Conservation (phyloP, 2,113 vertebrate genomes). For the Thinocorus orbignyianus region DNA sequence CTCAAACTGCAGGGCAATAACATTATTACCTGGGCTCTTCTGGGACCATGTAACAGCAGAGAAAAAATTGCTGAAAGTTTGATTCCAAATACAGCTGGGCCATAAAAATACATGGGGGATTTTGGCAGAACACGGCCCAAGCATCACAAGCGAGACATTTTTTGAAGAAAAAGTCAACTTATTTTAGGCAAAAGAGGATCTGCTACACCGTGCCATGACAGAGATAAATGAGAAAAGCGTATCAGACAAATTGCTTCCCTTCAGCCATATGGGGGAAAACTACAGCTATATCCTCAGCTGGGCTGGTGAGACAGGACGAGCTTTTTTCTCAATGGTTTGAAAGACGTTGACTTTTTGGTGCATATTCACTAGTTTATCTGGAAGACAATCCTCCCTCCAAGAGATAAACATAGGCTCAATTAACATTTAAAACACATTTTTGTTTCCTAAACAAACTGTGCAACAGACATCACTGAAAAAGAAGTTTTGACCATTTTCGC, state of each 20-base stretch:
- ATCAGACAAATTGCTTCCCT: not conserved
- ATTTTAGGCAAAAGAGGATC: not conserved
- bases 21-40: not conserved
- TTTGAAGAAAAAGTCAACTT: not conserved
- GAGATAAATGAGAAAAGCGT: not conserved
- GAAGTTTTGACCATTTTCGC: slow-evolving; percentile 22
- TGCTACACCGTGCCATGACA: not conserved
- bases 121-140: accelerated
- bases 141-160: not conserved
- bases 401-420: slow-evolving; percentile 53
- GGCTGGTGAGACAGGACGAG: not conserved
- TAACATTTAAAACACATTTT: slow-evolving; percentile 61
- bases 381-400: slow-evolving; percentile 37
- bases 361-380: not conserved
- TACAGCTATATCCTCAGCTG: not conserved
- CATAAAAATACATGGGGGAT: not conserved
- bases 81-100: not conserved
- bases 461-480: slow-evolving; percentile 32
- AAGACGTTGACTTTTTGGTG: not conserved
- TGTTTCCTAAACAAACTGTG: slow-evolving; percentile 55
- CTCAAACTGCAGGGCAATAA: not conserved
- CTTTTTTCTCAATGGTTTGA: not conserved
- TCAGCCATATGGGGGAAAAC: not conserved
- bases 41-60: not conserved
- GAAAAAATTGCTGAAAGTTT: not conserved